Percentiles rank a stretch among this genome's conserved stretches.
phyloP scores from a whole-genome alignment of 2,113 vertebrate species.

The Nothoprocta perdicaria region DNA sequence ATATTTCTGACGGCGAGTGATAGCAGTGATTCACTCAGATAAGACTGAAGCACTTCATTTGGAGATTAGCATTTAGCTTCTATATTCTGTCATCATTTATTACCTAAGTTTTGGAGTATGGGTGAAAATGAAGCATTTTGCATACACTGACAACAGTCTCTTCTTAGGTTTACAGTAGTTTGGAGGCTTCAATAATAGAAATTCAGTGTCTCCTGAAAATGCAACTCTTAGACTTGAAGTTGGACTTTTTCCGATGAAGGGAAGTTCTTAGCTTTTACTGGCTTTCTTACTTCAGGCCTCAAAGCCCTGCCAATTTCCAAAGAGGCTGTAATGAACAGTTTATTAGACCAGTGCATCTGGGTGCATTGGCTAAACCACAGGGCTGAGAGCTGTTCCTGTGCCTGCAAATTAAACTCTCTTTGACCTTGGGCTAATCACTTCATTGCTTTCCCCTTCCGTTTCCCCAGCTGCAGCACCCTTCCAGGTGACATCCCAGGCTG shows the following conservation, averaged over 20 bases:
- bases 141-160: not conserved
- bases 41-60: not conserved
- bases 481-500: conserved; percentile 37
- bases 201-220: not conserved
- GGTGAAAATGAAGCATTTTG: not conserved
- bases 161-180: not conserved
- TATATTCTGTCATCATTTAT: not conserved
- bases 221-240: not conserved
- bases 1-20: not conserved
- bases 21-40: not conserved
- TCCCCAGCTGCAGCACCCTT: conserved; percentile 51
- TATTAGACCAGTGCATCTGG: not conserved
- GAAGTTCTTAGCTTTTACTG: not conserved
- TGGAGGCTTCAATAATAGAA: not conserved
- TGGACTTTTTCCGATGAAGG: not conserved
- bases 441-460: not conserved
- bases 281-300: fast-evolving
- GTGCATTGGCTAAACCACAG: not conserved
- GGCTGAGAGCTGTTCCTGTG: not conserved
- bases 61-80: not conserved
- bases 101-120: not conserved
- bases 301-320: not conserved
- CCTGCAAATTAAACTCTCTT: not conserved
- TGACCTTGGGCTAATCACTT: conserved; percentile 50
- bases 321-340: not conserved